Evolutionary conservation across 2,113 vertebrate species (phyloP).

Genomic region (Felis catus): DNA sequence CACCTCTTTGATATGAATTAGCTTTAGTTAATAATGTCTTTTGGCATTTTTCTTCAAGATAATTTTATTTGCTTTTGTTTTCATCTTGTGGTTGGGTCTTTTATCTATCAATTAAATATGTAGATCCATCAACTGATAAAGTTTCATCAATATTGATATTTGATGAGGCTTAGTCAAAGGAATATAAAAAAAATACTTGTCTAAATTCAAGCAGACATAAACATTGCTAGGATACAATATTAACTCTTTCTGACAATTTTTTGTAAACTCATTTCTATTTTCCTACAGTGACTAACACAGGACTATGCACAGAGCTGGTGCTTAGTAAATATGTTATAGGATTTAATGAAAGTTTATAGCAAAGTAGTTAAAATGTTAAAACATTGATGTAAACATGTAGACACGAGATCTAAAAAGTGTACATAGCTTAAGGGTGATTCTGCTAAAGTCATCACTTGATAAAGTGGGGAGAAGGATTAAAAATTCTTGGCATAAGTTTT

Average conservation of each 20-base stretch:
- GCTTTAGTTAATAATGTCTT: background rate
- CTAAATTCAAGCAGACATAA: background rate
- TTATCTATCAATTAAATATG: background rate
- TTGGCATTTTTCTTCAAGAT: slow-evolving; percentile 5
- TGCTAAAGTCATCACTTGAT: background rate
- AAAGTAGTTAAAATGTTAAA: background rate
- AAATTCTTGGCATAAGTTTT: background rate
- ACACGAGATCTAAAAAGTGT: background rate
- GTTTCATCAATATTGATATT: slow-evolving; percentile 17
- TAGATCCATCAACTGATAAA: background rate
- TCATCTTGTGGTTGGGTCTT: background rate
- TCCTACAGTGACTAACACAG: background rate
- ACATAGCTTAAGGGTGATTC: background rate
- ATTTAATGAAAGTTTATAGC: background rate
- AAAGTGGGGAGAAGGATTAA: background rate
- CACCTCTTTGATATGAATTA: background rate
- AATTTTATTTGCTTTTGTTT: slow-evolving; percentile 50
- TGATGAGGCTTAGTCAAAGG: background rate
- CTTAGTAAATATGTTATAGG: background rate
- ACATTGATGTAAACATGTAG: background rate
- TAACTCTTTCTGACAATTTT: background rate
- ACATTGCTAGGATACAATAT: background rate
- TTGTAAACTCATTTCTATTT: background rate
- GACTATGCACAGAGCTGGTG: background rate
- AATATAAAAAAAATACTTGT: background rate